Conservation (phyloP, 2,113 vertebrate genomes). For the Chaetodon trifascialis region DNA sequence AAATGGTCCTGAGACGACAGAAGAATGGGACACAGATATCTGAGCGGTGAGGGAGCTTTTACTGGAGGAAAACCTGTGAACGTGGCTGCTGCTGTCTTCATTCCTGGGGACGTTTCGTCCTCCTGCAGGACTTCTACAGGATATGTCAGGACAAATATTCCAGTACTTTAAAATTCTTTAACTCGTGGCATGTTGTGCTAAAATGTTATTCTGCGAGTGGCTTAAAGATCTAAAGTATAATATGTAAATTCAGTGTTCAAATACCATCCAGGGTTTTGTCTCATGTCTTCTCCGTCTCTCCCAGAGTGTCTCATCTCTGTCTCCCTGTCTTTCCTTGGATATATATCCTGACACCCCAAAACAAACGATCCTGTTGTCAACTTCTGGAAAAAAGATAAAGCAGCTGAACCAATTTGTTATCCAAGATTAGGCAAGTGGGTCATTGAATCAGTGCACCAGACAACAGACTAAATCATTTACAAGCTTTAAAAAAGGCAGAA, state of each 20-base stretch:
- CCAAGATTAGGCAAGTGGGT: constrained; percentile 53
- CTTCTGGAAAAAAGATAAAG: constrained; percentile 50
- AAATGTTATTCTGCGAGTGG: background rate
- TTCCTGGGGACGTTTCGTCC: background rate
- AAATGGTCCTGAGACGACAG: background rate
- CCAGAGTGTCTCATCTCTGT: constrained; percentile 8
- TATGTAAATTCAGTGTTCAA: constrained; percentile 13
- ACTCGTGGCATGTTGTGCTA: background rate
- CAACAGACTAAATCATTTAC: constrained; percentile 60
- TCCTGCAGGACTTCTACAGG: background rate
- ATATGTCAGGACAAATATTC: background rate
- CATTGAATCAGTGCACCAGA: constrained; percentile 50
- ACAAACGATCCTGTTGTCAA: constrained; percentile 57
- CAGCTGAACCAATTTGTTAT: constrained; percentile 52
- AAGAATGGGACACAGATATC: background rate
- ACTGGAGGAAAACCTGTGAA: background rate
- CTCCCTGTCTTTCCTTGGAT: constrained; percentile 19
- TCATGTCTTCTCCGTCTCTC: constrained; percentile 6
- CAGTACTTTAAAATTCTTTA: background rate
- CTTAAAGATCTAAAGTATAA: constrained; percentile 4
- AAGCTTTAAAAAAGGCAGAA: constrained; percentile 46
- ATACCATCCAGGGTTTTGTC: background rate
- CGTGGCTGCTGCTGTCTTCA: background rate
- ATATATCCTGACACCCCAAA: constrained; percentile 52
- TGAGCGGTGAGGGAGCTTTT: background rate